Percentiles rank a stretch among this genome's conserved stretches.
Evolutionary conservation across 2,113 vertebrate species (phyloP).

Genomic region (Silurus asotus): DNA sequence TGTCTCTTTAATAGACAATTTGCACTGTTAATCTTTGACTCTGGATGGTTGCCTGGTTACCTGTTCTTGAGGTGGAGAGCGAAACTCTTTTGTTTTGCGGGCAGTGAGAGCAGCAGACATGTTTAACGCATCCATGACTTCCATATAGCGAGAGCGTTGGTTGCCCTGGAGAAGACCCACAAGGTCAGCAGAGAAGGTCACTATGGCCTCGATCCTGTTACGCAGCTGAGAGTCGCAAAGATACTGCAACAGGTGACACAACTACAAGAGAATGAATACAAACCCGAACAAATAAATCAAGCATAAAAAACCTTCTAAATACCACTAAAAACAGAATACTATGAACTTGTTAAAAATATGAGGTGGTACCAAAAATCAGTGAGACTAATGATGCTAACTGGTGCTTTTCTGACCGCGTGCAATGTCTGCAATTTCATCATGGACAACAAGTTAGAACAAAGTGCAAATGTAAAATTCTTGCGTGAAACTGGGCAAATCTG

Average conservation of each 20-base stretch:
- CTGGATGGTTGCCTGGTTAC: conserved; percentile 48
- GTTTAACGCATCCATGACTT: conserved; percentile 96
- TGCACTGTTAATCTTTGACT: not conserved
- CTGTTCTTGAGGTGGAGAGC: conserved; percentile 95
- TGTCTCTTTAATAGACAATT: not conserved
- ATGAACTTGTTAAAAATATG: conserved; percentile 75
- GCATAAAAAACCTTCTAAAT: not conserved
- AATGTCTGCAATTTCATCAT: too few species aligned
- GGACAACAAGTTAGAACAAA: too few species aligned
- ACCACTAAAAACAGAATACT: conserved; percentile 77
- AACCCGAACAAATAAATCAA: not conserved
- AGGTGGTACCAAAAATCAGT: too few species aligned
- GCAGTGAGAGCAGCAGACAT: conserved; percentile 96
- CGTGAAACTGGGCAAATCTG: too few species aligned
- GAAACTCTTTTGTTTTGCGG: conserved; percentile 93
- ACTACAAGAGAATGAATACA: conserved; percentile 78
- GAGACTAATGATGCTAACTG: too few species aligned
- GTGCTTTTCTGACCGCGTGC: too few species aligned
- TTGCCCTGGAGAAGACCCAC: conserved; percentile 93
- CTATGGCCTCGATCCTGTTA: conserved; percentile 91
- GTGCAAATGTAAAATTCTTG: too few species aligned
- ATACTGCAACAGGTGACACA: conserved; percentile 94
- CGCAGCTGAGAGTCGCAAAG: conserved; percentile 94
- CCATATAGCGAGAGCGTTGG: conserved; percentile 92
- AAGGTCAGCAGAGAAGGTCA: conserved; percentile 93